A percentile compares a stretch with the other conserved stretches of the same genome.
These are phyloP conservation scores for Pavo muticus DNA, from an alignment of 2,113 vertebrate genomes.

Conservation along the genomic window DNA sequence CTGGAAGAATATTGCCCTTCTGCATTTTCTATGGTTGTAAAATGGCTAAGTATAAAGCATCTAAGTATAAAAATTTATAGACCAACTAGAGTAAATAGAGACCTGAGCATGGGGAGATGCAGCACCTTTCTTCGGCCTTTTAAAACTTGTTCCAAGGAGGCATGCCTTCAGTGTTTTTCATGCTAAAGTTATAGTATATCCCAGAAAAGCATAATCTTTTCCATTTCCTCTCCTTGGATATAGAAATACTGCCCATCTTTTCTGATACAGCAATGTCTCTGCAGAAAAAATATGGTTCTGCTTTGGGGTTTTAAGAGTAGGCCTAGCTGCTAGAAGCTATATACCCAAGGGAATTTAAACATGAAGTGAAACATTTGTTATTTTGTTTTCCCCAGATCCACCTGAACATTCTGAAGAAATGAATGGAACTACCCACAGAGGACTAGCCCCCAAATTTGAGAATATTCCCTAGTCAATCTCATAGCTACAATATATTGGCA, in stretches of 20 bases:
- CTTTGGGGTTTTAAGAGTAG: neutral
- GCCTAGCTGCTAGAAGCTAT: neutral
- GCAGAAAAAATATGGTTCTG: neutral
- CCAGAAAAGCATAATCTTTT: neutral
- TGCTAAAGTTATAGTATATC: neutral
- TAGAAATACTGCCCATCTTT: neutral
- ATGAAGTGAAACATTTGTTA: neutral
- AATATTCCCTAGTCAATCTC: neutral
- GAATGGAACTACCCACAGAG: neutral
- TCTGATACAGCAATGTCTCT: neutral
- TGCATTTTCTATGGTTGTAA: conserved; percentile 6
- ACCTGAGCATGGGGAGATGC: neutral
- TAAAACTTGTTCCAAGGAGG: neutral
- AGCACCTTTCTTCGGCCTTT: conserved; percentile 15
- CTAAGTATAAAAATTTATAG: conserved; percentile 12
- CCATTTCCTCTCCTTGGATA: neutral
- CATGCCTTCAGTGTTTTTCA: neutral
- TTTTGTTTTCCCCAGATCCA: neutral
- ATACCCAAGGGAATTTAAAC: neutral
- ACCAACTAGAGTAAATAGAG: neutral
- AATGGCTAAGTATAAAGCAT: neutral
- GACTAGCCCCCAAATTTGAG: neutral
- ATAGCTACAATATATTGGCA: neutral
- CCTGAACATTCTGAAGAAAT: neutral
- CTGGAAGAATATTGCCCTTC: conserved; percentile 7